These are phyloP conservation scores for Drosophila guanche DNA, from an alignment of 1,140 invertebrate species.

Conservation along the genomic window DNA sequence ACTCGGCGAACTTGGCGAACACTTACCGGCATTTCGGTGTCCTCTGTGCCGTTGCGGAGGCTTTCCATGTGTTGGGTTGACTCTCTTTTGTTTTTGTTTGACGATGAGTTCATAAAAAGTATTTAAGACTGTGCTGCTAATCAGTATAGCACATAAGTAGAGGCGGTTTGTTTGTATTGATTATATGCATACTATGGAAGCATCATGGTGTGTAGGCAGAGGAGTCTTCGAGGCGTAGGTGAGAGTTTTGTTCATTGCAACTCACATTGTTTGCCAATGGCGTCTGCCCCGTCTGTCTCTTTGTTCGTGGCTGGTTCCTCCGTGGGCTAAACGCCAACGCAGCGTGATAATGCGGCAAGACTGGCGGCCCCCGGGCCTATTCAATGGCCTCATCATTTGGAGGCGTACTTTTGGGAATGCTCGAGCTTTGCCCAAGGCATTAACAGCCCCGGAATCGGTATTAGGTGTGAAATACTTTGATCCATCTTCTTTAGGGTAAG, in stretches of 20 bases:
- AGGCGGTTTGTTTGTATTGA: conserved; percentile 54
- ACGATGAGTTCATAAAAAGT: conserved; percentile 67
- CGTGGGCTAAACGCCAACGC: conserved; percentile 36
- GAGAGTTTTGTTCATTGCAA: conserved; percentile 36
- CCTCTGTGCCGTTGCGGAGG: conserved; percentile 9
- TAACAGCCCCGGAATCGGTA: conserved; percentile 49
- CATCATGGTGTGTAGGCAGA: not conserved
- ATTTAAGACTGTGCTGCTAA: conserved; percentile 68
- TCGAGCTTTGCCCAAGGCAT: conserved; percentile 34
- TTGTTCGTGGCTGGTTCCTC: conserved; percentile 20
- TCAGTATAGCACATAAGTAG: conserved; percentile 45
- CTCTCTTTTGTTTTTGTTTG: conserved; percentile 36
- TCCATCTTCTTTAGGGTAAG: conserved; percentile 42
- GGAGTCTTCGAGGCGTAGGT: conserved; percentile 41
- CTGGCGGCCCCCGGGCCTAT: not conserved
- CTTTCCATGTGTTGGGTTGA: conserved; percentile 34
- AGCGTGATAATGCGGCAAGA: conserved; percentile 38
- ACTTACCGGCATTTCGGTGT: not conserved
- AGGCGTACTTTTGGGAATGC: conserved; percentile 41
- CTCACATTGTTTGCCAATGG: conserved; percentile 60
- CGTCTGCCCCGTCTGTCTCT: conserved; percentile 24
- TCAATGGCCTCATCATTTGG: conserved; percentile 26
- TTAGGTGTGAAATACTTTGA: conserved; percentile 71
- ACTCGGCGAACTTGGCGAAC: not conserved
- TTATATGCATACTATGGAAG: conserved; percentile 43